phyloP scores from a whole-genome alignment of 2,888 invertebrate genomes.

The Synanthedon myopaeformis region DNA sequence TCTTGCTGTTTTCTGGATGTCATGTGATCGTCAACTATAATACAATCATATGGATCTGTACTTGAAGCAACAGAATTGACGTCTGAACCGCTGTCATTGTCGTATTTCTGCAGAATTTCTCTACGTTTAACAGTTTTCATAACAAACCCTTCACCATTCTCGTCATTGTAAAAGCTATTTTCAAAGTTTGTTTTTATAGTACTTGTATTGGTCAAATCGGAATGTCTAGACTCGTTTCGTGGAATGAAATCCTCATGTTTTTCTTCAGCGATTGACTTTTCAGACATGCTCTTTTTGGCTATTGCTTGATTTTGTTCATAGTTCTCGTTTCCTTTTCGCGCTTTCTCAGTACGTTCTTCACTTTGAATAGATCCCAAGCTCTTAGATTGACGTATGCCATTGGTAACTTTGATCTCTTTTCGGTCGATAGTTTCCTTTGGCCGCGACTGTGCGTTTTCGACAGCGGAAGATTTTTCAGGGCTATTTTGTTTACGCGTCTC shows the following conservation, averaged over 20 bases:
- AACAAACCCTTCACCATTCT: conserved; percentile 74
- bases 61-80: conserved; percentile 75
- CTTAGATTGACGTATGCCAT: conserved; percentile 59
- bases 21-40: conserved; percentile 85
- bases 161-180: conserved; percentile 75
- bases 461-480: conserved; percentile 31
- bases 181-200: conserved; percentile 70
- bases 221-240: conserved; percentile 59
- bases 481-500: conserved; percentile 33
- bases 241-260: conserved; percentile 50
- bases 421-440: conserved; percentile 60
- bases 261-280: conserved; percentile 55
- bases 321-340: conserved; percentile 29
- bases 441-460: conserved; percentile 34
- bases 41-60: conserved; percentile 83
- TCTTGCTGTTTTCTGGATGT: conserved; percentile 65
- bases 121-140: conserved; percentile 80
- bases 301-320: conserved; percentile 40
- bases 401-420: conserved; percentile 49
- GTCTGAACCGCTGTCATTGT: conserved; percentile 74
- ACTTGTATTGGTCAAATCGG: conserved; percentile 59
- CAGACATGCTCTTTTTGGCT: conserved; percentile 56
- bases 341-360: conserved; percentile 44
- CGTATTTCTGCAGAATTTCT: conserved; percentile 79
- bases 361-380: conserved; percentile 61